Base-by-base conservation (phyloP, 1,140 invertebrate species). In the Phenacoccus solenopsis region DNA sequence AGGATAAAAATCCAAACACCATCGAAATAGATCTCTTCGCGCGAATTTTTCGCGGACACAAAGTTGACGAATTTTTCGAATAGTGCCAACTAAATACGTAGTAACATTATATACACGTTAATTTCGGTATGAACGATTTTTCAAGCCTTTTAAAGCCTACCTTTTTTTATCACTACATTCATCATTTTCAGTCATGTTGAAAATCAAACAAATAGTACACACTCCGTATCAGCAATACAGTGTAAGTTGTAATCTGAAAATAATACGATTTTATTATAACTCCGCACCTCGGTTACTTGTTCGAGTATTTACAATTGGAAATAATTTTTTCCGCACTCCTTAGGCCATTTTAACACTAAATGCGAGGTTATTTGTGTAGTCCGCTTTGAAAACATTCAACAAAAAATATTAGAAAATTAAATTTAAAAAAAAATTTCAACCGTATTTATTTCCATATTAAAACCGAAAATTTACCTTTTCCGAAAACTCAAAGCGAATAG, bases 201-300 rank as follows among this genome's bases (percentile, higher is more conserved):
- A 28, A 59, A 56, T 16, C 49, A 32, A 64, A 32, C 20, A 25
- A 68, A 32, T 12, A 30, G 20, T 27, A 59, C 32, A 56, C 70
- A 30, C 16, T 69, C 27, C 67, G 28, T 57, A 61, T 56, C 35
- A 67, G 67, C 69, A 67, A 72, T 28, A 64, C 12, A 24, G n/a
- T 59, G 27, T 13, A 30, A 69, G 27, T 30, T 56, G 24, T 56
- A 21, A 24, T 69, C 30, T 69, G 24, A 70, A 72, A 72, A 72
- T 69, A 70, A 35, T 9, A 67, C 38, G 38, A 49, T 49, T 49
- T 49, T n/a, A 49, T 5, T 49, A 49, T 49, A 49, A 49, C 38
- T 49, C 3, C 3, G 38, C 13, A 49, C 38, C 38, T 49, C 2
- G 38, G 20, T 49, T 49, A 49, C 13, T 16, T n/a, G 38, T 16